Evolutionary conservation across 2,113 vertebrate species (phyloP).

Genomic region (Ctenomys sociabilis): DNA sequence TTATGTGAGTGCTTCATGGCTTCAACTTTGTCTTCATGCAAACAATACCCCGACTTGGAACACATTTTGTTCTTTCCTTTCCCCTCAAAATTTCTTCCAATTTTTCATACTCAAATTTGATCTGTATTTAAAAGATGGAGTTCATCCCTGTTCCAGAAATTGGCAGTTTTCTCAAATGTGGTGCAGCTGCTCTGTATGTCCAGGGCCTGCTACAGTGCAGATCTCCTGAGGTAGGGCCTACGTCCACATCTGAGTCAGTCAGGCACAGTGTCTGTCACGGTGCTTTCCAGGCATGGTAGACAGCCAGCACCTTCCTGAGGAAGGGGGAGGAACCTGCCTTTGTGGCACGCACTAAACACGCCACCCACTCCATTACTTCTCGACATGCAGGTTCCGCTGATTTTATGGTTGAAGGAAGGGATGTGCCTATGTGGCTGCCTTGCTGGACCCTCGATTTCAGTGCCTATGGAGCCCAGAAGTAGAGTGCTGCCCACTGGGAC

Average conservation of each 20-base stretch:
- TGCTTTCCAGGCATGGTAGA: background rate
- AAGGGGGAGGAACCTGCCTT: background rate
- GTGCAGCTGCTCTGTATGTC: background rate
- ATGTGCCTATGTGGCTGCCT: background rate
- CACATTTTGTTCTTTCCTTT: background rate
- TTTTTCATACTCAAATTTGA: background rate
- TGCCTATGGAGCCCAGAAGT: background rate
- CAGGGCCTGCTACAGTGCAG: rapidly evolving
- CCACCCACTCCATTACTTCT: background rate
- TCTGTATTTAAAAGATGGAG: background rate
- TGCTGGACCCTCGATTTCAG: background rate
- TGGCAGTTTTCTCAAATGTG: background rate
- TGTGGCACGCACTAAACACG: background rate
- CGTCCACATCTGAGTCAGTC: background rate
- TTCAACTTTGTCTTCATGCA: background rate
- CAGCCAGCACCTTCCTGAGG: background rate
- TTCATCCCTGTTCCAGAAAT: background rate
- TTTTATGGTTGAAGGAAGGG: background rate
- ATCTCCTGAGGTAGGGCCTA: background rate
- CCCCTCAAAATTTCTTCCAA: constrained; percentile 11
- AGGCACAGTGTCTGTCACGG: background rate
- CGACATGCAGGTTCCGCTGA: background rate
- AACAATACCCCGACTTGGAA: background rate
- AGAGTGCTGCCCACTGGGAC: background rate
- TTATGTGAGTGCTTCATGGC: background rate